phyloP scores from a whole-genome alignment of 2,888 invertebrate species.

The Silvanus unidentatus region DNA sequence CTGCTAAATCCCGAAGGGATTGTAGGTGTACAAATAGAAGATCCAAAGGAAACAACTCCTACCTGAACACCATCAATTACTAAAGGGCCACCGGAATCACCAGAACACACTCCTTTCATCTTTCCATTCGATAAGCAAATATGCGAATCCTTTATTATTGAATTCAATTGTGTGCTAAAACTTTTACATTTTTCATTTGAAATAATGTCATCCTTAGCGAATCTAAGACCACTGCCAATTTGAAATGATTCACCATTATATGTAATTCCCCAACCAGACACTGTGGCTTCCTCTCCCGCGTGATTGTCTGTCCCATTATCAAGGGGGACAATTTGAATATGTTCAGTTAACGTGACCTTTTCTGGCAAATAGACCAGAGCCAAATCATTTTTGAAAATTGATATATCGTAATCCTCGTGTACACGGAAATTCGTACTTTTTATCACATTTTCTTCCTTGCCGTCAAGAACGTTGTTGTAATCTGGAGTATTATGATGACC shows the following conservation, averaged over 20 bases:
- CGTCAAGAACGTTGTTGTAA: too few species aligned
- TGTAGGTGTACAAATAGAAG: too few species aligned
- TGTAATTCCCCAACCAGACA: background rate
- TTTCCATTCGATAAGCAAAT: background rate
- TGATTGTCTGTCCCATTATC: too few species aligned
- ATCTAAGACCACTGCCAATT: too few species aligned
- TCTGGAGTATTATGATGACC: too few species aligned
- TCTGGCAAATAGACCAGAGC: conserved; percentile 20
- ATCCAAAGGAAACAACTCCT: background rate
- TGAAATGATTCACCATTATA: too few species aligned
- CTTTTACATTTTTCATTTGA: background rate
- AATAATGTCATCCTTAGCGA: background rate
- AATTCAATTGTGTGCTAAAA: background rate
- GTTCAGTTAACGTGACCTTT: conserved; percentile 13
- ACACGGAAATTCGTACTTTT: too few species aligned
- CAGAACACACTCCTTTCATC: too few species aligned
- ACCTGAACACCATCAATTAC: background rate
- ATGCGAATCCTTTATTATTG: background rate
- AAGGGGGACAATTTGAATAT: too few species aligned
- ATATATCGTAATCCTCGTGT: too few species aligned
- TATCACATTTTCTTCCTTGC: too few species aligned
- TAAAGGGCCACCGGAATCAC: background rate
- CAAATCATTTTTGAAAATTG: conserved; percentile 14
- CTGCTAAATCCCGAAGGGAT: too few species aligned
- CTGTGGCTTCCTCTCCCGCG: background rate